Percentiles rank a stretch among this genome's conserved stretches.
These are phyloP conservation scores for Telmatherina bonti DNA, from an alignment of 2,797 vertebrate genomes.

Conservation along the genomic window DNA sequence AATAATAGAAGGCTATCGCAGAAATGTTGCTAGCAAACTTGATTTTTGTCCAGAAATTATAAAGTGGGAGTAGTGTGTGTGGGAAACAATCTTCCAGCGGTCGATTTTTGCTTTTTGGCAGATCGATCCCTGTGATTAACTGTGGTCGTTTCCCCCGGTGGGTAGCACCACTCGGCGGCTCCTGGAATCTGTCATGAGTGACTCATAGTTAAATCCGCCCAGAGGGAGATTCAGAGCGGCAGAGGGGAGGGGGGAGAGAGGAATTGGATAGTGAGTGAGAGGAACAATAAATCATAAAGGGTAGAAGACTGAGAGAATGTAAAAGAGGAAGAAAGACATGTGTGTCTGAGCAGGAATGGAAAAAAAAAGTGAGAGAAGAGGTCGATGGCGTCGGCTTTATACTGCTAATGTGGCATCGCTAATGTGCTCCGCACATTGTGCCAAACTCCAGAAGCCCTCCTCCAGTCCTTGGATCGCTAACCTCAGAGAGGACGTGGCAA, in stretches of 20 bases:
- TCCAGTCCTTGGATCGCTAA: slow-evolving; percentile 21
- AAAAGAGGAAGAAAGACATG: slow-evolving; percentile 39
- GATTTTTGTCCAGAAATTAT: too few species aligned
- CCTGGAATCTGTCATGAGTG: slow-evolving; percentile 57
- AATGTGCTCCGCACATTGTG: slow-evolving; percentile 52
- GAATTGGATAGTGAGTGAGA: slow-evolving; percentile 40
- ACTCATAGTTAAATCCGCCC: slow-evolving; percentile 57
- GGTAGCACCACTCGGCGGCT: slow-evolving; percentile 36
- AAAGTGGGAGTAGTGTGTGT: slow-evolving; percentile 7
- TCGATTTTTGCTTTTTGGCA: slow-evolving; percentile 43
- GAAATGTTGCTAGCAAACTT: too few species aligned
- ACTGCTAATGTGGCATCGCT: slow-evolving; percentile 62
- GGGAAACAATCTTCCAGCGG: slow-evolving; percentile 45
- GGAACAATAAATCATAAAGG: slow-evolving; percentile 42
- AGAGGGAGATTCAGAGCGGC: slow-evolving; percentile 14
- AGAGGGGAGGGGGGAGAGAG: not conserved
- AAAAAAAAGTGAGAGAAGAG: slow-evolving; percentile 1
- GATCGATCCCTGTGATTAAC: slow-evolving; percentile 58
- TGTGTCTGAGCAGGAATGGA: slow-evolving; percentile 15
- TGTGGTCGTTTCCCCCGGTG: slow-evolving; percentile 36
- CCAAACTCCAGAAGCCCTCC: slow-evolving; percentile 38
- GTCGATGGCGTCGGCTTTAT: slow-evolving; percentile 5
- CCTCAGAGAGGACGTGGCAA: slow-evolving; percentile 9
- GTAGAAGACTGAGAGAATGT: slow-evolving; percentile 18
- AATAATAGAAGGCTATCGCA: too few species aligned